Evolutionary conservation across 2,888 invertebrate species (phyloP), one percentile per base, ranked within the genome.

Genomic region (Lamellibrachia columna): DNA sequence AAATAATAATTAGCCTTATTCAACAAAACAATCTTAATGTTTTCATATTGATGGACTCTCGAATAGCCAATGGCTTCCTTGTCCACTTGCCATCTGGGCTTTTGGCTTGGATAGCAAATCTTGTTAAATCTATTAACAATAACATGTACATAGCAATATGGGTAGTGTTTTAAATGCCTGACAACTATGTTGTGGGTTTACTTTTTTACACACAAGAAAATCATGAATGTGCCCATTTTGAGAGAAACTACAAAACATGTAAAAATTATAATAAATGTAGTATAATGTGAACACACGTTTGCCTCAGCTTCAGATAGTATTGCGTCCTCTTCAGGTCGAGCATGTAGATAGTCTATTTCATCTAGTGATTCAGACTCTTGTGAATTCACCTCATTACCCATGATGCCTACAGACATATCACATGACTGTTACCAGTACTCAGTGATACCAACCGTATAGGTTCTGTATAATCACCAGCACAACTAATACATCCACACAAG

Each of bases 301-400:
- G 22, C 75, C 15, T 22, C 75, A 75, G 75, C 75, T 75, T 0
- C 75, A 75, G 75, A 22, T 15, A 75, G 22, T 11, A 75, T 75
- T 15, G 75, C 75, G 75, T 75, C 75, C 22, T 75, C 75, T 22
- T 75, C 75, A 75, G 22, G n/a, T 22, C n/a, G 75, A 22, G 15
- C n/a, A 75, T 75, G 75, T 22, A 15, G 4, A 75, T 75, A 75
- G 11, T 75, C 75, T 75, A 22, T 75, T 75, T 75, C 75, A 22
- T 75, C 75, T 75, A 22, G 75, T n/a, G 75, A 75, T 22, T 75
- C 75, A 11, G 75, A 75, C 75, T 75, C 75, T 75, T 75, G 75
- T 22, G 75, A 75, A 75, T 75, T 75, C 75, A 75, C 75, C 75
- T 75, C 75, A 75, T 22, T 75, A 75, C 75, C 75, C 75, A 75